These are phyloP conservation scores for Bombyx huttoni DNA, from an alignment of 2,888 invertebrate genomes.

Conservation along the genomic window DNA sequence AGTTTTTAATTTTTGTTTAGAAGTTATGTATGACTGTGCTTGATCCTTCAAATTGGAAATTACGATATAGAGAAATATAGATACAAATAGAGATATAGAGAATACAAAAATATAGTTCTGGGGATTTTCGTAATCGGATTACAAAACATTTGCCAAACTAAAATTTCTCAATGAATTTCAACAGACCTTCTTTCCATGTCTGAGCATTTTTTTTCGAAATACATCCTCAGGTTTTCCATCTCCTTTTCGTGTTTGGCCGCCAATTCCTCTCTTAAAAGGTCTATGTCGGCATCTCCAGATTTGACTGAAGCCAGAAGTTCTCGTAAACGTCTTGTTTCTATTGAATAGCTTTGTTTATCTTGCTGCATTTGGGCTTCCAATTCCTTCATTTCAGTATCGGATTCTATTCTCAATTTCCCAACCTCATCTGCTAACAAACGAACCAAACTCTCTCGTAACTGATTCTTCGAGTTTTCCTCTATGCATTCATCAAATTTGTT, in stretches of 20 bases:
- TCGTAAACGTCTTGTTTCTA: slow-evolving; percentile 67
- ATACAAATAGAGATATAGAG: too few relatives aligned
- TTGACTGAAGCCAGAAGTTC: slow-evolving; percentile 72
- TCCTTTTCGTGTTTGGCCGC: slow-evolving; percentile 79
- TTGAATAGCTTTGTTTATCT: slow-evolving; percentile 69
- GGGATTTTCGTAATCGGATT: not conserved
- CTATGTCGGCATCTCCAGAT: slow-evolving; percentile 70
- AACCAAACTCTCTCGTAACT: slow-evolving; percentile 68
- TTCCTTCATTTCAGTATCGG: slow-evolving; percentile 48
- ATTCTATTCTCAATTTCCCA: slow-evolving; percentile 52
- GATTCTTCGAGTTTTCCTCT: slow-evolving; percentile 53
- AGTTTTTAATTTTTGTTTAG: too few relatives aligned
- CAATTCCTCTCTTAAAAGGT: slow-evolving; percentile 71
- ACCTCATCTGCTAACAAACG: slow-evolving; percentile 70
- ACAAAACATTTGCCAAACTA: not conserved
- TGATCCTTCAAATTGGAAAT: too few relatives aligned
- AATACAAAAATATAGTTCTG: too few relatives aligned
- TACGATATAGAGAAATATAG: too few relatives aligned
- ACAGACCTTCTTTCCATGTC: slow-evolving; percentile 84
- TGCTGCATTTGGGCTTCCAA: slow-evolving; percentile 60
- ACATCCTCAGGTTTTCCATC: slow-evolving; percentile 83
- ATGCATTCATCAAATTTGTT: slow-evolving; percentile 45
- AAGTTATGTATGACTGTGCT: too few relatives aligned
- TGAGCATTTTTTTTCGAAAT: slow-evolving; percentile 85
- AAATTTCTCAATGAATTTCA: not conserved